These are phyloP conservation scores for Phasia obesa DNA, from an alignment of 2,888 invertebrate genomes.

Conservation along the genomic window DNA sequence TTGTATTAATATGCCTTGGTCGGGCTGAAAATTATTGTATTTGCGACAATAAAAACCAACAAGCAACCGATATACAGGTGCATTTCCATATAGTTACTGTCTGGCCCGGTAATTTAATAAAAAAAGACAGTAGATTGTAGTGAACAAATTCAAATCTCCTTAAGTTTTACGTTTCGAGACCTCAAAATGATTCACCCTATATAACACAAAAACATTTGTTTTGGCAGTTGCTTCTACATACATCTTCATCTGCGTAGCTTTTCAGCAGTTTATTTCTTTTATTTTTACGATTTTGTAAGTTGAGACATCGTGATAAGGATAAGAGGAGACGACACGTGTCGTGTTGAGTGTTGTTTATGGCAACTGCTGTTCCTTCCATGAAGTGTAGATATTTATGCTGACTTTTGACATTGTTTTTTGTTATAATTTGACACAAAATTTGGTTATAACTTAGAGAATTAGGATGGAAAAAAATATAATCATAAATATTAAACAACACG, in stretches of 20 bases:
- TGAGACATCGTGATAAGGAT: conserved; percentile 15
- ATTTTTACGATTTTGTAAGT: conserved; percentile 4
- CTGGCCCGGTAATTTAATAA: too few relatives aligned
- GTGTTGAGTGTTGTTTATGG: conserved; percentile 41
- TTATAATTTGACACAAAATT: conserved; percentile 36
- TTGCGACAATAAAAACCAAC: too few relatives aligned
- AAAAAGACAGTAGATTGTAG: too few relatives aligned
- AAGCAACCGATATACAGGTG: too few relatives aligned
- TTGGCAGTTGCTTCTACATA: background rate
- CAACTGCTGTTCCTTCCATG: conserved; percentile 3
- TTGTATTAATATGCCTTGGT: too few relatives aligned
- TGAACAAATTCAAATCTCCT: too few relatives aligned
- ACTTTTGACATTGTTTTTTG: conserved; percentile 34
- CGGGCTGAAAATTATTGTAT: too few relatives aligned
- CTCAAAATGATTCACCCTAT: too few relatives aligned
- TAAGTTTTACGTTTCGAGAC: too few relatives aligned
- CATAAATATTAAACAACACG: conserved; percentile 1
- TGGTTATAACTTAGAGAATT: background rate
- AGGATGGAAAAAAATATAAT: background rate
- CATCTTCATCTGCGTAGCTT: background rate
- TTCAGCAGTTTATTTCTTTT: background rate
- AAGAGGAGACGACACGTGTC: conserved; percentile 1
- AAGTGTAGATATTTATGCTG: conserved; percentile 34
- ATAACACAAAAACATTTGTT: background rate
- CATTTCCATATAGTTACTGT: too few relatives aligned